These are phyloP conservation scores for Drosophila tristis DNA, from an alignment of 1,140 invertebrate genomes.

Conservation along the genomic window DNA sequence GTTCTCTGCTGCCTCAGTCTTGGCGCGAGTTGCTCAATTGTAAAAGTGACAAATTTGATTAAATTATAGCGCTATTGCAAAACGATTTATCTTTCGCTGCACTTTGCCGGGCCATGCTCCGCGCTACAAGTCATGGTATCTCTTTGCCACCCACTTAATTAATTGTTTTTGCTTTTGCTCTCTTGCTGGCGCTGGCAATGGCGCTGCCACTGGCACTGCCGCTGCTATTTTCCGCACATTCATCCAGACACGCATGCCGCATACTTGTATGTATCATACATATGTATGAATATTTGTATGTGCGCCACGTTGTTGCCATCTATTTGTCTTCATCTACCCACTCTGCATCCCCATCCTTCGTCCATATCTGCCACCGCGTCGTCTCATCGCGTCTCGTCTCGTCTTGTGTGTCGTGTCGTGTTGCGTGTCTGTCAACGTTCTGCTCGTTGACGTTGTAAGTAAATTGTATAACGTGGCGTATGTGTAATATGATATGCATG, in stretches of 20 bases:
- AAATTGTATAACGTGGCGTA: constrained; percentile 82
- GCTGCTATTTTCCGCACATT: constrained; percentile 52
- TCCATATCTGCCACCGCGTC: background rate
- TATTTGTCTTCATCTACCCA: constrained; percentile 68
- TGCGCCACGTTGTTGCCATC: constrained; percentile 50
- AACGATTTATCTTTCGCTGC: constrained; percentile 78
- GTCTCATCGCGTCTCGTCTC: constrained; percentile 23
- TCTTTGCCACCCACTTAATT: constrained; percentile 68
- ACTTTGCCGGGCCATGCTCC: constrained; percentile 57
- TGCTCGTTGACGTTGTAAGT: constrained; percentile 74
- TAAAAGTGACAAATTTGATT: constrained; percentile 82
- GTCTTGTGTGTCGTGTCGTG: constrained; percentile 4
- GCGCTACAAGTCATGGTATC: constrained; percentile 8
- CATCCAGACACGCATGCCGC: constrained; percentile 34
- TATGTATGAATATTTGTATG: constrained; percentile 3
- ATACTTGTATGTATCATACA: constrained; percentile 3
- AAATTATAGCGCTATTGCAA: constrained; percentile 82
- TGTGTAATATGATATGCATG: constrained; percentile 81
- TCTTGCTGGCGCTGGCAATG: constrained; percentile 32
- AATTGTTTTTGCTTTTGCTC: constrained; percentile 71
- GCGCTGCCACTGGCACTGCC: constrained; percentile 3
- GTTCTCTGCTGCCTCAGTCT: background rate
- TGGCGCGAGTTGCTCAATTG: constrained; percentile 69
- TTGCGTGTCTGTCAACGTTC: constrained; percentile 51
- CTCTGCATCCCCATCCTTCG: constrained; percentile 3